A percentile compares a stretch with the other conserved stretches of the same genome.
These are phyloP conservation scores for Callospermophilus lateralis DNA, from an alignment of 2,113 vertebrate genomes.

Conservation along the genomic window DNA sequence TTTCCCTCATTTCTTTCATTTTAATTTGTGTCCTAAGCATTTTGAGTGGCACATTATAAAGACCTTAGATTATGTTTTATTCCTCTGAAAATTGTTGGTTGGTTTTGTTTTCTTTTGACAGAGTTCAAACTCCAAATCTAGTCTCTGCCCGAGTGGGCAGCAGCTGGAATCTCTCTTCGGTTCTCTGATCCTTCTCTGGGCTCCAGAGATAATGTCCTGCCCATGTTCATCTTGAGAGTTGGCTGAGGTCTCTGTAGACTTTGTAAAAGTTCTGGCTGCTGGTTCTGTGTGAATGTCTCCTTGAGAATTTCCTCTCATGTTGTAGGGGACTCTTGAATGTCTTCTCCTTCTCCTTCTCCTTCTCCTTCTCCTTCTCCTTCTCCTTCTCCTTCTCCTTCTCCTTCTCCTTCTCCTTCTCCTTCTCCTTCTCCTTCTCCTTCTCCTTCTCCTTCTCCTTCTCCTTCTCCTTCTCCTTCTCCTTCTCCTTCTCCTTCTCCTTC, in stretches of 20 bases:
- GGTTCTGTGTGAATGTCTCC: neutral
- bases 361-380: too few species aligned
- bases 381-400: too few species aligned
- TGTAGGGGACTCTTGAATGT: neutral
- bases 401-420: too few species aligned
- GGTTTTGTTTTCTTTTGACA: neutral
- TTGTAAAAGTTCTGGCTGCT: fast-evolving
- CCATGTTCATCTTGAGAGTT: neutral
- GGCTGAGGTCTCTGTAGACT: neutral
- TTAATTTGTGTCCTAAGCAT: neutral
- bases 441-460: too few species aligned
- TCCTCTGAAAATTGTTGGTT: neutral
- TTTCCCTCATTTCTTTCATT: neutral
- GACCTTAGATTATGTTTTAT: neutral
- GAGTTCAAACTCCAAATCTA: neutral
- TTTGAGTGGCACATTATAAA: neutral
- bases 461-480: neutral
- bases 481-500: too few species aligned
- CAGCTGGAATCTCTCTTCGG: neutral
- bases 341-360: neutral
- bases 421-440: too few species aligned
- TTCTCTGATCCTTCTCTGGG: too few species aligned
- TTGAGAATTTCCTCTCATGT: neutral
- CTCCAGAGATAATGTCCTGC: too few species aligned
- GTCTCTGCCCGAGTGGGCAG: neutral